Evolutionary conservation across 2,113 vertebrate genomes (phyloP).

Genomic region (Loxodonta africana): DNA sequence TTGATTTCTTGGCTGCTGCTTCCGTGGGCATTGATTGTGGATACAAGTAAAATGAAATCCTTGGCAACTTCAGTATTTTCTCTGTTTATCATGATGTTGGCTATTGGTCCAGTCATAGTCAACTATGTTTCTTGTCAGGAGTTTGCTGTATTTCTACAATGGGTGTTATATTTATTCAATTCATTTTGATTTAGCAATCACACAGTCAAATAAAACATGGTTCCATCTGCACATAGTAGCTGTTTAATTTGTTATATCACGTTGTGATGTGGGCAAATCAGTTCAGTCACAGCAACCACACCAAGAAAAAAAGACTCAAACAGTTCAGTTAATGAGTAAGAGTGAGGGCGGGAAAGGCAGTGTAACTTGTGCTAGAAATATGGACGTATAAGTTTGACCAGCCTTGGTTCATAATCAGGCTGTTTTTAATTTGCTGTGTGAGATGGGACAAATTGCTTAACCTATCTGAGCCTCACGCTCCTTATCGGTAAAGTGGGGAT

Average conservation of each 20-base stretch:
- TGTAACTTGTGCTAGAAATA: neutral
- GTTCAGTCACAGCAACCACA: neutral
- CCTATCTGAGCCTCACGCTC: neutral
- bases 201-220: neutral
- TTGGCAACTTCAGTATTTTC: too few species aligned
- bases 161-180: neutral
- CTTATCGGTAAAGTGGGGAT: neutral
- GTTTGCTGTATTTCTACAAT: neutral
- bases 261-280: neutral
- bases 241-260: slow-evolving; percentile 12
- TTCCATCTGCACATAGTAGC: neutral
- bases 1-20: too few species aligned
- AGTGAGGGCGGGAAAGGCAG: neutral
- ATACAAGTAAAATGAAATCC: too few species aligned
- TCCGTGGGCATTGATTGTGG: too few species aligned
- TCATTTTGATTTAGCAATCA: slow-evolving; percentile 28
- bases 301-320: neutral
- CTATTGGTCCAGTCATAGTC: neutral
- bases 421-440: neutral
- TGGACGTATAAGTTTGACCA: neutral
- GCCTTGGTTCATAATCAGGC: neutral
- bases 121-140: neutral
- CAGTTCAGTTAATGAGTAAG: neutral
- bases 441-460: neutral
- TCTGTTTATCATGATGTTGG: too few species aligned